Percentiles rank a stretch among this genome's conserved stretches.
phyloP scores from a whole-genome alignment of 2,888 invertebrate genomes.

The Megamerina dolium region DNA sequence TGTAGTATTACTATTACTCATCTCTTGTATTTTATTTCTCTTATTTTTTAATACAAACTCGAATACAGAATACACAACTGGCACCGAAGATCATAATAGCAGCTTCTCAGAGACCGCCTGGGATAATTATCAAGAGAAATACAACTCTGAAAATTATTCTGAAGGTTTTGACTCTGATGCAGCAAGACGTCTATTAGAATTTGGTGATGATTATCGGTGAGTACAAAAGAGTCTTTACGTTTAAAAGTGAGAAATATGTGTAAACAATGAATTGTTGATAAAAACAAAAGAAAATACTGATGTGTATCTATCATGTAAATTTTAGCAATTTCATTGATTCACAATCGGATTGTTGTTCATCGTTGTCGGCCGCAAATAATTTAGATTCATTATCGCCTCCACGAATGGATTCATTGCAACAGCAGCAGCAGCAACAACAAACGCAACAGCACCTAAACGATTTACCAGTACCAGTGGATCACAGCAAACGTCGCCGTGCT shows the following conservation, averaged over 20 bases:
- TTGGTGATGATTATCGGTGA: slow-evolving; percentile 80
- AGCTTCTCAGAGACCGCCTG: slow-evolving; percentile 89
- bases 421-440: slow-evolving; percentile 41
- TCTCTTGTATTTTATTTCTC: background rate
- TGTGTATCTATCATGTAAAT: too few relatives aligned
- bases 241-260: background rate
- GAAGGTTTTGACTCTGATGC: slow-evolving; percentile 81
- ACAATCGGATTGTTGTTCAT: slow-evolving; percentile 82
- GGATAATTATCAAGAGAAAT: slow-evolving; percentile 95
- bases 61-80: slow-evolving; percentile 56
- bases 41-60: background rate
- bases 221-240: slow-evolving; percentile 10
- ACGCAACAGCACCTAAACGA: too few relatives aligned
- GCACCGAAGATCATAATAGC: slow-evolving; percentile 65
- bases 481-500: slow-evolving; percentile 46
- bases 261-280: background rate
- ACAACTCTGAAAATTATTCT: slow-evolving; percentile 84
- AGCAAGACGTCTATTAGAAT: slow-evolving; percentile 73
- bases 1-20: background rate
- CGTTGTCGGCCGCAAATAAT: slow-evolving; percentile 61
- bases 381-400: slow-evolving; percentile 51
- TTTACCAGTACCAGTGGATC: slow-evolving; percentile 44
- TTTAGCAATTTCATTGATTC: slow-evolving; percentile 72
- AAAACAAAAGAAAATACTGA: too few relatives aligned
- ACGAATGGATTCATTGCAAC: slow-evolving; percentile 47